Base-by-base conservation (phyloP, 2,113 vertebrate species). In the Bufo bufo region DNA sequence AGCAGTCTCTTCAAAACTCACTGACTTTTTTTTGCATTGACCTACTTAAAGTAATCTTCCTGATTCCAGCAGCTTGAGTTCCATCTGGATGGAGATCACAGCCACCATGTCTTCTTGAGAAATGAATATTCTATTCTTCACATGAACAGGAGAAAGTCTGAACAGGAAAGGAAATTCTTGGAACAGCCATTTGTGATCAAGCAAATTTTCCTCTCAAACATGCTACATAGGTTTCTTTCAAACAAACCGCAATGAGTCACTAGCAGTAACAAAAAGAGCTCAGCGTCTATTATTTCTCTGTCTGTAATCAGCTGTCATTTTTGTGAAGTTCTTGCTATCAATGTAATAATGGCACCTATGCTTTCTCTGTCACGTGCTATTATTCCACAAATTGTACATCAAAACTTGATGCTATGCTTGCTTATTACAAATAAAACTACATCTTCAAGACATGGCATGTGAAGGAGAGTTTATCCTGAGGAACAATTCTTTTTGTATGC, bases 41-140 rank as follows among this genome's bases (percentile, higher is more conserved):
- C 87, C 87, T 89, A 89, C 72, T 89, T 89, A 69, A 74, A 78
- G 82, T 84, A 89, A 89, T 89, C 87, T 89, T 89, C 69, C 86
- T 54, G 43, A 84, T 89, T 89, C 74, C 72, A 84, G 56, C 72
- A 89, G 74, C 82, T 89, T 84, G 56, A 84, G 47, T 69, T 66
- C 74, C 87, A 89, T 84, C 71, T 84, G 81, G 82, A 89, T 20
- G 49, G 52, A 84, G 81, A 84, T 89, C 80, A 89, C 82, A 89
- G 74, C 23, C 72, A 45, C 82, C 81, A 78, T 84, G 17, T 56
- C 23, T 20, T 16, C 49, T 45, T 52, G 52, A 43, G 52, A 66
- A 33, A 17, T 50, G 78, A 19, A 19, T 63, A 84, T 65, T 61
- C 65, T 84, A 56, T 20, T 82, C 87, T 66, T 69, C 56, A 58